These are phyloP conservation scores for Drosophila dives DNA, from an alignment of 2,888 invertebrate species.

Conservation along the genomic window DNA sequence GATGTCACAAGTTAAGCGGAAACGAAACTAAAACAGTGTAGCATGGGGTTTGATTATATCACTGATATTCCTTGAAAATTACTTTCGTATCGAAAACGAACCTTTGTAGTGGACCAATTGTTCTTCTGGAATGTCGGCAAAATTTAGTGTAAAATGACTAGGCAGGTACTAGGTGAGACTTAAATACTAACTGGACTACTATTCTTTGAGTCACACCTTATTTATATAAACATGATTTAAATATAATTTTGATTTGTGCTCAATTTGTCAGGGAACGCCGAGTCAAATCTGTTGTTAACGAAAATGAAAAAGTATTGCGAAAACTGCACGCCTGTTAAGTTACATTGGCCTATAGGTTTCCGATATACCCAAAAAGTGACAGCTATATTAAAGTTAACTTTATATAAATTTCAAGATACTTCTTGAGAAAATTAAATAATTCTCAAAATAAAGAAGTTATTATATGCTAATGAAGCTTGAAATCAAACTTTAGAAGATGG, in stretches of 20 bases:
- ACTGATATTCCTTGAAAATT: background rate
- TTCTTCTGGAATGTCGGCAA: background rate
- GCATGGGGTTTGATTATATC: too few relatives aligned
- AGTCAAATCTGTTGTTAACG: background rate
- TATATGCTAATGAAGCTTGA: background rate
- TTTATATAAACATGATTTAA: background rate
- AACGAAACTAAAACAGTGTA: background rate
- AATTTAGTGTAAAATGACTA: background rate
- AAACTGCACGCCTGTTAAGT: background rate
- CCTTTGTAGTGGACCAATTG: background rate
- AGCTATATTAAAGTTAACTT: background rate
- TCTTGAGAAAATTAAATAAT: background rate
- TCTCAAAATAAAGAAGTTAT: background rate
- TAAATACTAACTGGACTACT: background rate
- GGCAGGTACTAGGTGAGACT: background rate
- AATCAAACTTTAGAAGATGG: background rate
- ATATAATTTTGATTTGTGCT: background rate
- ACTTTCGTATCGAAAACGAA: background rate
- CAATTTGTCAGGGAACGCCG: background rate
- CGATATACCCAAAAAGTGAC: background rate
- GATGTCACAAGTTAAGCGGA: too few relatives aligned
- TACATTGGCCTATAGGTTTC: background rate
- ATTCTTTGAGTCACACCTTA: background rate
- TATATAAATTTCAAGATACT: background rate
- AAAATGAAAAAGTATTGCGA: background rate